A percentile compares a stretch with the other conserved stretches of the same genome.
phyloP scores from a whole-genome alignment of 2,888 invertebrate genomes.

The Slavum lentiscoides region DNA sequence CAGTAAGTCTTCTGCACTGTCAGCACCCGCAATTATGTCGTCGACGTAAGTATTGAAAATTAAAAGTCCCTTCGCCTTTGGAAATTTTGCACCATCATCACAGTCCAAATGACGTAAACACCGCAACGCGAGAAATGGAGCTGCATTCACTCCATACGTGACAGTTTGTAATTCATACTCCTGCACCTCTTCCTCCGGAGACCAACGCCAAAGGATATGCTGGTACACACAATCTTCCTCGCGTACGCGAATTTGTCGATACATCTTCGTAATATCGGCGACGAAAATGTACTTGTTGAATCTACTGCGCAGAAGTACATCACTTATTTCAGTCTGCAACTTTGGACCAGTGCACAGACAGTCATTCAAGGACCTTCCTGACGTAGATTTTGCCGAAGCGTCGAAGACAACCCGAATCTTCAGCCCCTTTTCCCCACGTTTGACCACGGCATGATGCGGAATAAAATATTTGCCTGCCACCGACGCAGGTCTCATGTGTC shows the following conservation, averaged over 20 bases:
- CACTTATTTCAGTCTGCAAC: constrained; percentile 57
- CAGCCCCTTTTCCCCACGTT: neutral
- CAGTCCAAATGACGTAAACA: neutral
- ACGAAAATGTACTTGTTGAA: constrained; percentile 57
- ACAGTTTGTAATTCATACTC: constrained; percentile 58
- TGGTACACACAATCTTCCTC: constrained; percentile 57
- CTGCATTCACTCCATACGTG: constrained; percentile 50
- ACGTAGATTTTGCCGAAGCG: neutral
- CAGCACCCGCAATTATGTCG: neutral
- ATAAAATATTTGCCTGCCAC: neutral
- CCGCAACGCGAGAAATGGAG: constrained; percentile 53
- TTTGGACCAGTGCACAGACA: constrained; percentile 57
- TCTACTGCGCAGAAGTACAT: constrained; percentile 57
- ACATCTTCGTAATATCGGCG: constrained; percentile 60
- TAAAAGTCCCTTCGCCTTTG: neutral
- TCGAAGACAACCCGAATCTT: neutral
- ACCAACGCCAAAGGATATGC: constrained; percentile 58
- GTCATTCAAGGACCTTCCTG: constrained; percentile 42
- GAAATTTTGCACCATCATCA: neutral
- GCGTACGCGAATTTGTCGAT: constrained; percentile 56
- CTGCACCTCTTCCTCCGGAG: constrained; percentile 56
- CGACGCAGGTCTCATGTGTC: neutral
- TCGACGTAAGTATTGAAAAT: constrained; percentile 2
- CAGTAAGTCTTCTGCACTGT: neutral
- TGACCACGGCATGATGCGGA: neutral